phyloP scores from a whole-genome alignment of 1,140 invertebrate genomes.

The Trichoplusia ni region DNA sequence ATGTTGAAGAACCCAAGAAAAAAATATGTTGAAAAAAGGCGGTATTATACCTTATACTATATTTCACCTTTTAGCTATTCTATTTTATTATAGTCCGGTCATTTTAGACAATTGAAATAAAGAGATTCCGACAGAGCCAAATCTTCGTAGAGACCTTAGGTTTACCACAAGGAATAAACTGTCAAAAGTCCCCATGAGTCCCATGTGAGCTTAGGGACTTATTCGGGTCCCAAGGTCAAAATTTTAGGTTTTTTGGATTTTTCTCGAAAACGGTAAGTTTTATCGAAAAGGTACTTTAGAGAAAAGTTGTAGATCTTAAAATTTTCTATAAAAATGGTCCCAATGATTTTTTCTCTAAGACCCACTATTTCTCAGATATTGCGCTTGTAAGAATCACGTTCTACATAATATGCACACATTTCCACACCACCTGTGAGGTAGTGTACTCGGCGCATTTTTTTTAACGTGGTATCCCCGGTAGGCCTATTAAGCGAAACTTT shows the following conservation, averaged over 20 bases:
- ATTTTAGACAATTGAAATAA: constrained; percentile 26
- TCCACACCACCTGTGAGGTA: constrained; percentile 26
- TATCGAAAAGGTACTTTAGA: background rate
- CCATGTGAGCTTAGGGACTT: background rate
- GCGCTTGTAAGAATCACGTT: constrained; percentile 8
- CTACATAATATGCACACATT: constrained; percentile 26
- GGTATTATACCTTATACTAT: too few relatives aligned
- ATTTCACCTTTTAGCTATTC: too few relatives aligned
- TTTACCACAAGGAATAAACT: constrained; percentile 15
- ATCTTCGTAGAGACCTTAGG: constrained; percentile 21
- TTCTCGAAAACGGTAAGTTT: background rate
- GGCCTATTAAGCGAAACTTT: too few relatives aligned
- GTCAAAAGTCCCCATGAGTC: background rate
- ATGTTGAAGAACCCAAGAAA: too few relatives aligned
- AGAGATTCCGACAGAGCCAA: constrained; percentile 25
- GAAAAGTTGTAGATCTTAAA: constrained; percentile 1
- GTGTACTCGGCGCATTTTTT: too few relatives aligned
- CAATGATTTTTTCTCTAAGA: background rate
- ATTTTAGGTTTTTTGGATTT: too few relatives aligned
- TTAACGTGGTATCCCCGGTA: too few relatives aligned
- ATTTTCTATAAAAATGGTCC: constrained; percentile 3
- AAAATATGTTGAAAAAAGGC: too few relatives aligned
- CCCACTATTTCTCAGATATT: background rate
- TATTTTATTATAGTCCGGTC: constrained; percentile 29
- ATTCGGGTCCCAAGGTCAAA: background rate